Evolutionary conservation across 2,888 invertebrate genomes (phyloP), one percentile per base, ranked within the genome.

Genomic region (Mechanitis messenoides): DNA sequence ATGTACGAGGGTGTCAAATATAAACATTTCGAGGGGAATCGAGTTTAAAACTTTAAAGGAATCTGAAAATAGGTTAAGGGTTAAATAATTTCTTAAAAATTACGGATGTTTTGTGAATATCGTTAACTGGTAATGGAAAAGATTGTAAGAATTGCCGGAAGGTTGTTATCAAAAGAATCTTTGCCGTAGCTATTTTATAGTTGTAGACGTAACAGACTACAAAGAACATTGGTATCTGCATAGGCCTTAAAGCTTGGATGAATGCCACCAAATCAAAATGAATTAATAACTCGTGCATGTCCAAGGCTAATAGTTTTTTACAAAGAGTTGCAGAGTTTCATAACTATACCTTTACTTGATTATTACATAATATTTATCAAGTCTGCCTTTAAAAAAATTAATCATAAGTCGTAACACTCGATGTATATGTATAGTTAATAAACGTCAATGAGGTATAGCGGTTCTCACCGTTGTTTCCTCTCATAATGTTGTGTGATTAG

Each of bases 401-500:
- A 42, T 42, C 5, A 42, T 42, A 11, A 9, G 6, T 7, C 9
- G 6, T 9, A 2, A 42, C 6, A 42, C 42, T 9, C 42, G 9
- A 9, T 42, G 9, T 11, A 42, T 42, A 42, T 5, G 3, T 35
- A 35, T 55, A 53, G 42, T 4, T 35, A 45, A 57, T 33, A 33
- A 12, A 20, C 31, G 28, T 20, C 35, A 28, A 47, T 7, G 12
- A 53, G 11, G 9, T 42, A 9, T 9, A 42, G 42, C 3, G 42
- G 42, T 42, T 11, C 56, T 55, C 84, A 95, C 95, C 95, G 95
- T 87, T 97, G 97, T 88, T 98, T 98, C 77, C 99, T 93, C 91
- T 99, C 99, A 78, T 97, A 95, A 89, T 98, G 97, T 88, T 99
- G 99, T 74, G 97, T 94, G 83, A 99, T 96, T 81, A 99, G 94